Evolutionary conservation across 2,797 vertebrate genomes (phyloP).

Genomic region (Acanthis flammea): DNA sequence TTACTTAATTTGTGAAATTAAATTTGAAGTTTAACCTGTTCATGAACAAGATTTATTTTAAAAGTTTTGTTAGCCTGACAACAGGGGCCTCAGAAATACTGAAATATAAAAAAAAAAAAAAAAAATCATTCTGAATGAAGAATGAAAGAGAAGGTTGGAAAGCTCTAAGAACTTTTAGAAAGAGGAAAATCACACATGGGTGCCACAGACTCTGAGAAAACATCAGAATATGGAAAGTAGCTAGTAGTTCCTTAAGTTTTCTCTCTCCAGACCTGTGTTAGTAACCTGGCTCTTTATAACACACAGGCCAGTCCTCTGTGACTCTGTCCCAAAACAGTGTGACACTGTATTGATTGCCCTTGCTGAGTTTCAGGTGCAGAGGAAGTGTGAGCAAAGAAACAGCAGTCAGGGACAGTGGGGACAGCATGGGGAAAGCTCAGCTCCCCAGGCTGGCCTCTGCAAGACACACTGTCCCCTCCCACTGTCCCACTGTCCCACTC

Average conservation of each 20-base stretch:
- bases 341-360: background rate
- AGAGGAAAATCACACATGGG: background rate
- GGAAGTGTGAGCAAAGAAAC: background rate
- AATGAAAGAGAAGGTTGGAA: background rate
- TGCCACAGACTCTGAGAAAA: background rate
- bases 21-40: background rate
- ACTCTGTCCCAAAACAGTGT: background rate
- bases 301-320: background rate
- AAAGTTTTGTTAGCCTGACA: background rate
- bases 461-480: background rate
- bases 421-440: background rate
- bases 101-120: background rate
- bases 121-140: background rate
- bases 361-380: background rate
- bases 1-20: background rate
- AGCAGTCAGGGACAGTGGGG: background rate
- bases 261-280: background rate
- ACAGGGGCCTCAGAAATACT: background rate
- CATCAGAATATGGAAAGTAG: background rate
- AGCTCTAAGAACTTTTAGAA: background rate
- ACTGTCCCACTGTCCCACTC: background rate
- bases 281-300: background rate
- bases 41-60: background rate
- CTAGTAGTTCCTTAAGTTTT: background rate
- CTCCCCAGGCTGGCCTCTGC: background rate